These are phyloP conservation scores for Apogon talboti DNA, from an alignment of 2,797 vertebrate genomes.

Conservation along the genomic window DNA sequence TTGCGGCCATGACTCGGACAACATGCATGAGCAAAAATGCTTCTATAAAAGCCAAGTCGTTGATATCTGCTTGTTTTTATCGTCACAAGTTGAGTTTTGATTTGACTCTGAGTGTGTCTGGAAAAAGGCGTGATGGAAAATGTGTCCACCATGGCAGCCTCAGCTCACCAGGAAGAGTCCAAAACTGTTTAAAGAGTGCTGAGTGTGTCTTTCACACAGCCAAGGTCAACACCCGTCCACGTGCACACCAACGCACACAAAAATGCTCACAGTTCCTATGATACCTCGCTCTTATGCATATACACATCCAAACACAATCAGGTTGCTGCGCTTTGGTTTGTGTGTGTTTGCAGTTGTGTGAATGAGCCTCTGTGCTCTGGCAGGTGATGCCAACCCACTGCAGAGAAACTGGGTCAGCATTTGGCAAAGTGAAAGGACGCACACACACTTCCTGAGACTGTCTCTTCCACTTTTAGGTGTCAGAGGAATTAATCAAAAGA, in stretches of 20 bases:
- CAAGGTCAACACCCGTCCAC: constrained; percentile 64
- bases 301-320: constrained; percentile 36
- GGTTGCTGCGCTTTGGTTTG: constrained; percentile 13
- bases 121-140: constrained; percentile 67
- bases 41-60: constrained; percentile 6
- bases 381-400: constrained; percentile 53
- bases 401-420: constrained; percentile 61
- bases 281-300: not conserved
- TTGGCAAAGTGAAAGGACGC: constrained; percentile 31
- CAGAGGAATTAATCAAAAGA: constrained; percentile 20
- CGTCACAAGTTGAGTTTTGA: not conserved
- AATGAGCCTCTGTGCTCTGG: constrained; percentile 44
- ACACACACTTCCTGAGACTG: constrained; percentile 10
- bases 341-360: constrained; percentile 35
- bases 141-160: constrained; percentile 30
- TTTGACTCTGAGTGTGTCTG: constrained; percentile 37
- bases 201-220: constrained; percentile 36
- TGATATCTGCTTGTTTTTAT: constrained; percentile 5
- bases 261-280: constrained; percentile 18
- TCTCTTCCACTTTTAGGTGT: constrained; percentile 16
- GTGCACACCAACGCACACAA: constrained; percentile 2
- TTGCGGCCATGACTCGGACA: constrained; percentile 2
- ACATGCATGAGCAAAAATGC: not conserved
- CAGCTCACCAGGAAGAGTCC: constrained; percentile 27
- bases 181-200: constrained; percentile 48